These are phyloP conservation scores for Eretmochelys imbricata DNA, from an alignment of 2,113 vertebrate species.

Conservation along the genomic window DNA sequence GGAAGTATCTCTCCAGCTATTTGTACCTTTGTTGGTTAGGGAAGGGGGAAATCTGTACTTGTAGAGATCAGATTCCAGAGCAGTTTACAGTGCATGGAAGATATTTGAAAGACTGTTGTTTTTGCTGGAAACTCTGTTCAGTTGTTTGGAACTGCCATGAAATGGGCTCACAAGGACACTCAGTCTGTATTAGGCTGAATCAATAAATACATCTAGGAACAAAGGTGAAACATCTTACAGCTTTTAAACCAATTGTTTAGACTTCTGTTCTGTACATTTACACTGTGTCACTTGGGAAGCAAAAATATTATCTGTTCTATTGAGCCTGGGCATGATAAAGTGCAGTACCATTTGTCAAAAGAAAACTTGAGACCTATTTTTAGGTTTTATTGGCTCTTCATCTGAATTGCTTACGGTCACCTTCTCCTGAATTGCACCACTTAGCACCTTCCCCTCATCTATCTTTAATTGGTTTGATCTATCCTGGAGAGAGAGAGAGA, in stretches of 20 bases:
- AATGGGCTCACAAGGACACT: neutral
- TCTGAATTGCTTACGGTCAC: neutral
- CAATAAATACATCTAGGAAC: slow-evolving; percentile 6
- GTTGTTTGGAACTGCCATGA: neutral
- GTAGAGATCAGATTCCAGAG: neutral
- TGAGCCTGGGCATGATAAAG: neutral
- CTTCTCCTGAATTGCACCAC: neutral
- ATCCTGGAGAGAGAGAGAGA: neutral
- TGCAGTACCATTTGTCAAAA: neutral
- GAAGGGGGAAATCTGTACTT: neutral
- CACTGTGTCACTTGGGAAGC: neutral
- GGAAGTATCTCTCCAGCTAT: neutral
- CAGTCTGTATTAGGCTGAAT: neutral
- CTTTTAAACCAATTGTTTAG: slow-evolving; percentile 8
- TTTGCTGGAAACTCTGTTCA: neutral
- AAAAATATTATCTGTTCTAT: slow-evolving; percentile 1
- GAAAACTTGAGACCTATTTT: neutral
- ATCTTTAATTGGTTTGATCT: neutral
- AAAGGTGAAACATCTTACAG: neutral
- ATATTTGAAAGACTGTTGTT: neutral
- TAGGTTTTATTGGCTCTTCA: neutral
- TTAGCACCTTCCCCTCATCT: neutral
- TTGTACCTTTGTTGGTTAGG: neutral
- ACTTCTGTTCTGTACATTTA: neutral
- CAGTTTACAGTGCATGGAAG: neutral